A percentile compares a stretch with the other conserved stretches of the same genome.
These are phyloP conservation scores for Brachionus rotundiformis DNA, from an alignment of 1,140 invertebrate species.

Conservation along the genomic window DNA sequence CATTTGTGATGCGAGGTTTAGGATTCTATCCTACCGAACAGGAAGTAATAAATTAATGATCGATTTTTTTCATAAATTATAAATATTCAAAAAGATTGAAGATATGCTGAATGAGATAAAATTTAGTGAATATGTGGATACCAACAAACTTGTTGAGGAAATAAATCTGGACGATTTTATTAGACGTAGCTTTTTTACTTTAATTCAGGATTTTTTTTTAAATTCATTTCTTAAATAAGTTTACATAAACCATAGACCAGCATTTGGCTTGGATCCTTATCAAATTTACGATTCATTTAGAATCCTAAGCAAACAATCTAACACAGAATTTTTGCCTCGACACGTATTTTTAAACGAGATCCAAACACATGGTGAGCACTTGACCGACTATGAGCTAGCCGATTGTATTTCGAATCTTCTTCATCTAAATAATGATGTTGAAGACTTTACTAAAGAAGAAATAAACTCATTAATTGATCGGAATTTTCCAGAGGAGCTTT, in stretches of 20 bases:
- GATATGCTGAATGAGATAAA: constrained; percentile 71
- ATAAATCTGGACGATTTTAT: constrained; percentile 74
- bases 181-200: constrained; percentile 61
- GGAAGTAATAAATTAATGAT: constrained; percentile 66
- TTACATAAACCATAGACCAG: constrained; percentile 73
- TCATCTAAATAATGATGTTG: constrained; percentile 59
- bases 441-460: constrained; percentile 28
- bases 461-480: constrained; percentile 43
- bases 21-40: constrained; percentile 74
- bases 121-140: constrained; percentile 68
- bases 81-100: constrained; percentile 67
- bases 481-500: constrained; percentile 32
- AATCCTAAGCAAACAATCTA: constrained; percentile 56
- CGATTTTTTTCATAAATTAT: neutral
- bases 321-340: constrained; percentile 54
- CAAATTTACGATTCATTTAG: constrained; percentile 60
- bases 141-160: constrained; percentile 65
- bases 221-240: constrained; percentile 59
- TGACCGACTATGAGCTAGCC: constrained; percentile 64
- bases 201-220: too few species aligned
- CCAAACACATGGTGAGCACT: constrained; percentile 63
- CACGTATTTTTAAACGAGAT: constrained; percentile 60
- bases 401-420: constrained; percentile 63
- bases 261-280: constrained; percentile 62
- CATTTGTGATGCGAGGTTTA: constrained; percentile 73